Percentiles rank a stretch among this genome's conserved stretches.
Conservation (phyloP, 2,113 vertebrate species). For the Euleptes europaea region DNA sequence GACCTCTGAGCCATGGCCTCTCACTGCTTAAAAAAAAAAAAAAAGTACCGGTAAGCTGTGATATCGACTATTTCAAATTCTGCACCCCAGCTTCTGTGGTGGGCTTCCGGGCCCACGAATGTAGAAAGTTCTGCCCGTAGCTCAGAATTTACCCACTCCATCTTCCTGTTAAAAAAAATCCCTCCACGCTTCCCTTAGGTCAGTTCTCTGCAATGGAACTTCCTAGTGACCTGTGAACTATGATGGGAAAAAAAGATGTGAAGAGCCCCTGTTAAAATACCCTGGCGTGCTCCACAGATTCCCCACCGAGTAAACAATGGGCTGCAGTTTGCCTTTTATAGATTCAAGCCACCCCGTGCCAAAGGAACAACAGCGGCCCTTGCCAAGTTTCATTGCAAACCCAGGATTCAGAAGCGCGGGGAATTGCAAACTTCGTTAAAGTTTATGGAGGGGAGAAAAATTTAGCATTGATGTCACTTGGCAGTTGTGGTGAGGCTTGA, state of each 20-base stretch:
- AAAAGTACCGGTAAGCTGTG: neutral
- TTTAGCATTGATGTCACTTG: neutral
- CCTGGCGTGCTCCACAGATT: conserved; percentile 66
- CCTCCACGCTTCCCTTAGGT: neutral
- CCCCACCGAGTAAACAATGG: conserved; percentile 72
- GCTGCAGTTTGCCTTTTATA: conserved; percentile 78
- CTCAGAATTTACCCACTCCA: neutral
- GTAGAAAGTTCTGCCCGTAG: neutral
- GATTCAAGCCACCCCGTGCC: conserved; percentile 54
- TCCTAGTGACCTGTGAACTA: conserved; percentile 42
- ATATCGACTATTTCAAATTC: neutral
- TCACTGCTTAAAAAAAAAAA: neutral
- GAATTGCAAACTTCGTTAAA: conserved; percentile 31
- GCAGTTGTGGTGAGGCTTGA: too few species aligned
- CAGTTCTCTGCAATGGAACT: neutral
- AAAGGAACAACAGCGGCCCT: conserved; percentile 42
- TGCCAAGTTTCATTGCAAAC: conserved; percentile 52
- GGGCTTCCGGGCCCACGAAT: neutral
- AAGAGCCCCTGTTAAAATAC: conserved; percentile 70
- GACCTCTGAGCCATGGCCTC: neutral
- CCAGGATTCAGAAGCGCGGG: conserved; percentile 27
- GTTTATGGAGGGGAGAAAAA: neutral
- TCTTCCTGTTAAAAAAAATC: neutral
- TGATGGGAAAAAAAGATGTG: conserved; percentile 55
- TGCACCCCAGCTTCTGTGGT: neutral